phyloP scores from a whole-genome alignment of 1,140 invertebrate genomes.

The Cydia strobilella region DNA sequence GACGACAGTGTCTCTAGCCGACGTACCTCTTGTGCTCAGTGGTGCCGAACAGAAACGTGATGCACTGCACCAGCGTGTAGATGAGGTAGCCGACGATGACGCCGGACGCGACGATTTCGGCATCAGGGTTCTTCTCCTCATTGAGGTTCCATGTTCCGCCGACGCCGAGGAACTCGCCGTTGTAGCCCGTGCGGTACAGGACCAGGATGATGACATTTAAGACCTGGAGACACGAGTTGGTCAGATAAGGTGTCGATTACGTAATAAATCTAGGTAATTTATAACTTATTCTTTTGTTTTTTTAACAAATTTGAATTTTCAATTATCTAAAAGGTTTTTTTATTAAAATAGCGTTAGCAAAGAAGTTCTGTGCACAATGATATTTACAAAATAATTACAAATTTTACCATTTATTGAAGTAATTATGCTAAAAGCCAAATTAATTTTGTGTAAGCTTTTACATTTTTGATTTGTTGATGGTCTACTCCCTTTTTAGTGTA shows the following conservation, averaged over 20 bases:
- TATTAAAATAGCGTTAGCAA: too few relatives aligned
- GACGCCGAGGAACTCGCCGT: constrained; percentile 89
- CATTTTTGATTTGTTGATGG: too few relatives aligned
- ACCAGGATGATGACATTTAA: constrained; percentile 90
- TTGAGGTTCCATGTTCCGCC: constrained; percentile 94
- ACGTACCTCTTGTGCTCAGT: constrained; percentile 86
- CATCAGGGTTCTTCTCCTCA: constrained; percentile 91
- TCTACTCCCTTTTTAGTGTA: too few relatives aligned
- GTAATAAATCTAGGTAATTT: too few relatives aligned
- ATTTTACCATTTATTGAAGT: too few relatives aligned
- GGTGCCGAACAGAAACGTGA: constrained; percentile 87
- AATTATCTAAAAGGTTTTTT: too few relatives aligned
- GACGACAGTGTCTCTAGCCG: neutral
- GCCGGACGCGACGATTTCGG: constrained; percentile 91
- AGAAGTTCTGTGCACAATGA: too few relatives aligned
- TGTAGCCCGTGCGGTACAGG: constrained; percentile 89
- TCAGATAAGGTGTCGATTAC: neutral
- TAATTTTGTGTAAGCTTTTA: too few relatives aligned
- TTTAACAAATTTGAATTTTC: too few relatives aligned
- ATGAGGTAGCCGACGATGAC: constrained; percentile 92
- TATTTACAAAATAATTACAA: too few relatives aligned
- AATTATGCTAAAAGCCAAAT: too few relatives aligned
- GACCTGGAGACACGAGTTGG: constrained; percentile 81
- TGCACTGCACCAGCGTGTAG: constrained; percentile 86
- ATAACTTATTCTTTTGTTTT: too few relatives aligned